These are phyloP conservation scores for Harmothoe impar DNA, from an alignment of 2,888 invertebrate species.

Conservation along the genomic window DNA sequence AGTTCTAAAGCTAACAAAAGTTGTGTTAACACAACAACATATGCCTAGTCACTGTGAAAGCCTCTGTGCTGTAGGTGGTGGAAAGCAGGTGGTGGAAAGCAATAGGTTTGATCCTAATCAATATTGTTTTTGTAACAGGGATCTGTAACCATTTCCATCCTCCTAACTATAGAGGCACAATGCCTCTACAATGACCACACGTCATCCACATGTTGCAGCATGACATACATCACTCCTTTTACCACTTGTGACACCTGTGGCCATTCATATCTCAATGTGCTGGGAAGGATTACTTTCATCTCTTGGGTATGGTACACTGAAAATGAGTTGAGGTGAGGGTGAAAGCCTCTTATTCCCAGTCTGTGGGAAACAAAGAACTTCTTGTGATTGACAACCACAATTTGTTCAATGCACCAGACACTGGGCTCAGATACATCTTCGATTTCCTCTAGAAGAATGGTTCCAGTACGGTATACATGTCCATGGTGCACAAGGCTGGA, in stretches of 20 bases:
- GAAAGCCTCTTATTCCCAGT: background rate
- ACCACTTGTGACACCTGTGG: background rate
- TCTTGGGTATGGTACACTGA: background rate
- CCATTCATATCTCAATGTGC: background rate
- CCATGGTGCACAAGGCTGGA: background rate
- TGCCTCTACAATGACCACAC: too few species aligned
- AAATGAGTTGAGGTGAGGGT: background rate
- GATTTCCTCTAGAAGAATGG: background rate
- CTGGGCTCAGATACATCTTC: background rate
- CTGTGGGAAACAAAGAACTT: background rate
- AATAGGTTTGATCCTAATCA: too few species aligned
- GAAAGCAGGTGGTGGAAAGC: too few species aligned
- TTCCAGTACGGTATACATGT: background rate
- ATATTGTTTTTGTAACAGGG: too few species aligned
- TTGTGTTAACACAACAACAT: too few species aligned
- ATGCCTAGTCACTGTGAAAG: too few species aligned
- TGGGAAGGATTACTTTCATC: background rate
- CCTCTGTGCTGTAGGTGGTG: too few species aligned
- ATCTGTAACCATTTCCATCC: too few species aligned
- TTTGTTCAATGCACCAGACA: background rate
- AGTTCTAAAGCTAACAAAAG: too few species aligned
- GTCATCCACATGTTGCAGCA: constrained; percentile 3
- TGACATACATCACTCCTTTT: background rate
- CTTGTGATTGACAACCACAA: background rate
- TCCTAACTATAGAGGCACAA: too few species aligned